Percentiles rank a stretch among this genome's conserved stretches.
phyloP scores from a whole-genome alignment of 2,888 invertebrate species.

The Reticulitermes lucifugus region DNA sequence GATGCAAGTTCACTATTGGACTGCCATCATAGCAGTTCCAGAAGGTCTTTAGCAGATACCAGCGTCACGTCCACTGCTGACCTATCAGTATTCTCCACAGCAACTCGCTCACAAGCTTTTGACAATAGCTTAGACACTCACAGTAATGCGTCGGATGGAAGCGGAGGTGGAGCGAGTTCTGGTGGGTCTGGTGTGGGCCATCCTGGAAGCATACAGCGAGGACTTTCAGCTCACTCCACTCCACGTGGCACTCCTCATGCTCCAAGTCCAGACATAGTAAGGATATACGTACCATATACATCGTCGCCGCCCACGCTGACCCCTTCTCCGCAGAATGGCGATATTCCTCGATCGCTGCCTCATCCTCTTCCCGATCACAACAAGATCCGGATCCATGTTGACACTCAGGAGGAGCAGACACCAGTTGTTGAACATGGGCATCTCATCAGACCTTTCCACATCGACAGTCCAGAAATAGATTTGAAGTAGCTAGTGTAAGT shows the following conservation, averaged over 20 bases:
- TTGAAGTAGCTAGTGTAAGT: conserved; percentile 53
- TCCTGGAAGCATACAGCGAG: conserved; percentile 66
- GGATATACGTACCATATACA: conserved; percentile 81
- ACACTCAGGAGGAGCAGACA: conserved; percentile 63
- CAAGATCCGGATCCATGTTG: conserved; percentile 78
- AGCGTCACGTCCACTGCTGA: conserved; percentile 88
- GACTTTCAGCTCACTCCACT: conserved; percentile 71
- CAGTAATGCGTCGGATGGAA: conserved; percentile 80
- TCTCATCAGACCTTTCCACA: conserved; percentile 54
- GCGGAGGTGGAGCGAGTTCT: conserved; percentile 74
- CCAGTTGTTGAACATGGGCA: conserved; percentile 58
- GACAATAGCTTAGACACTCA: conserved; percentile 82
- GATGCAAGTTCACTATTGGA: conserved; percentile 77
- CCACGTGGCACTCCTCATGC: conserved; percentile 73
- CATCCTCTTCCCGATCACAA: conserved; percentile 72
- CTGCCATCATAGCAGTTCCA: conserved; percentile 73
- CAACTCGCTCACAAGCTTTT: conserved; percentile 77
- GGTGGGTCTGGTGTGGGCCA: conserved; percentile 55
- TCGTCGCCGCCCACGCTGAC: conserved; percentile 57
- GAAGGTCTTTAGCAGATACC: conserved; percentile 84
- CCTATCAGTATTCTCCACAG: conserved; percentile 77
- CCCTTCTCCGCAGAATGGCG: conserved; percentile 63
- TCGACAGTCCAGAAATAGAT: conserved; percentile 56
- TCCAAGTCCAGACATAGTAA: conserved; percentile 78
- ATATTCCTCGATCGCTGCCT: conserved; percentile 64